These are phyloP conservation scores for Amblyteles armatorius DNA, from an alignment of 2,888 invertebrate species.

Conservation along the genomic window DNA sequence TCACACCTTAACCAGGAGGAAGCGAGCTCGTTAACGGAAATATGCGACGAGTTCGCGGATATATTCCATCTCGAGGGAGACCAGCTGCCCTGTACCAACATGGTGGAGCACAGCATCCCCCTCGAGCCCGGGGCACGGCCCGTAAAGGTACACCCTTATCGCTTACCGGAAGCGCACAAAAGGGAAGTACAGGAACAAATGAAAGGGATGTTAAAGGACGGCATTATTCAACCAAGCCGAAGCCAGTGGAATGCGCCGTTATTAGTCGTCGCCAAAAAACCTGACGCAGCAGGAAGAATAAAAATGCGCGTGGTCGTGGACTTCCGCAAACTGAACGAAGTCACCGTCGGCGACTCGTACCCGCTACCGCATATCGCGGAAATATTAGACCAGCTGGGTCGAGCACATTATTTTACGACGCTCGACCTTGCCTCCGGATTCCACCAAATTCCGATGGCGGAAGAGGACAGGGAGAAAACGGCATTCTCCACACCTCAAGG, in stretches of 20 bases:
- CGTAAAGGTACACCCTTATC: too few relatives aligned
- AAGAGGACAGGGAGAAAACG: not conserved
- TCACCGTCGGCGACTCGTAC: not conserved
- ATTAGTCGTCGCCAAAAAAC: too few relatives aligned
- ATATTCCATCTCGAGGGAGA: too few relatives aligned
- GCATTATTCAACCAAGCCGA: not conserved
- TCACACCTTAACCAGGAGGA: too few relatives aligned
- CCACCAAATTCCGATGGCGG: not conserved
- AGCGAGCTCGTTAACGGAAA: too few relatives aligned
- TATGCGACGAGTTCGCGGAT: too few relatives aligned
- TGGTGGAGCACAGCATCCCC: too few relatives aligned
- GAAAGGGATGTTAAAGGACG: slow-evolving; percentile 26
- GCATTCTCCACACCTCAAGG: not conserved
- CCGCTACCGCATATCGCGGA: not conserved
- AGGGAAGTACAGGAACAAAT: not conserved
- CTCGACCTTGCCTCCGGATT: not conserved
- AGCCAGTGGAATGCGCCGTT: too few relatives aligned
- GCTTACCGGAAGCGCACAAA: not conserved
- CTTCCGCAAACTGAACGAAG: not conserved
- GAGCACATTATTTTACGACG: not conserved
- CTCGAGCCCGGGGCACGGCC: too few relatives aligned
- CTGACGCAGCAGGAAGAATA: not conserved
- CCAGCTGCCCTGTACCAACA: too few relatives aligned
- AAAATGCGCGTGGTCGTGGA: not conserved
- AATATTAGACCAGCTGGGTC: not conserved